Base-by-base conservation (phyloP, 2,888 invertebrate genomes). In the Dolichopus griseipennis region DNA sequence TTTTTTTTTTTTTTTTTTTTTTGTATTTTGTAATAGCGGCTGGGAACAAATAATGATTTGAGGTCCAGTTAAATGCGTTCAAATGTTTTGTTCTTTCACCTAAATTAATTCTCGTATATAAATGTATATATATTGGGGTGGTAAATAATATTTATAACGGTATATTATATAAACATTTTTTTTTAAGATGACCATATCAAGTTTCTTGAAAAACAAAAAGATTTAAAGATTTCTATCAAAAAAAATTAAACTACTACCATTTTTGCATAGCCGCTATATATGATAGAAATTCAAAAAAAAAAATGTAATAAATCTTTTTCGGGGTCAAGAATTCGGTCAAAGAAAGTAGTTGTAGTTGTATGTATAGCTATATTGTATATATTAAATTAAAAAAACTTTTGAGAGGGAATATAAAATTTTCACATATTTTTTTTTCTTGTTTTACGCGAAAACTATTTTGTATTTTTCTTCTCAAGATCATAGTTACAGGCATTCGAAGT, bases 261-360 rank as follows among this genome's bases (percentile, higher is more conserved):
- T 52, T 18, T 52, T n/a, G 15, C 15, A 18, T 2, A 27, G 27
- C 27, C 5, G n/a, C 27, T 27, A 2, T 27, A 27, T n/a, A n/a
- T 52, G 52, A 52, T 27, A 27, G n/a, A 27, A 27, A 27, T 27
- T 4, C 2, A 27, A 27, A 27, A 27, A 27, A 27, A 27, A 27
- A 27, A 27, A 27, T 18, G 18, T 52, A 9, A 15, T 52, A 52
- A 52, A 52, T 52, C n/a, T 18, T 52, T 52, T 52, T 52, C 9
- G n/a, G 52, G 52, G 52, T 52, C 52, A 52, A 52, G 52, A 52
- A 52, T 52, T 52, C 52, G 52, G 52, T 52, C 52, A 52, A 52
- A 52, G 52, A 52, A 52, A 52, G 18, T 43, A 52, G 18, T 41
- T 27, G 27, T 27, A 27, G 27, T 27, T 27, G 27, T 27, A n/a